phyloP scores from a whole-genome alignment of 2,888 invertebrate genomes.

The Ectemnius lituratus region DNA sequence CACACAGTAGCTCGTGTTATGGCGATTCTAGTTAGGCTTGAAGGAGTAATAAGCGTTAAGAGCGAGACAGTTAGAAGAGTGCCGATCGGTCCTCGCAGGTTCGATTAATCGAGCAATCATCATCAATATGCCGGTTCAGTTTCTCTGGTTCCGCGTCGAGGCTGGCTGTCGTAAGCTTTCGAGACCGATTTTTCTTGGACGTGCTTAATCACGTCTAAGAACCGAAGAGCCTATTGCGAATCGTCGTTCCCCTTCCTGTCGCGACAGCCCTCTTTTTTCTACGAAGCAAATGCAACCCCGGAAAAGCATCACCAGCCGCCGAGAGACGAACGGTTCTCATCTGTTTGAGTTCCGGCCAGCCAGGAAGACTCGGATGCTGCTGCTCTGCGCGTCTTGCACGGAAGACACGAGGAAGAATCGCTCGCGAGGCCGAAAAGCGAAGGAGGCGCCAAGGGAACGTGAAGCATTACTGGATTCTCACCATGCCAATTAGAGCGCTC shows the following conservation, averaged over 20 bases:
- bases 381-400: neutral
- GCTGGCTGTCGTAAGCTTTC: conserved; percentile 34
- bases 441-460: neutral
- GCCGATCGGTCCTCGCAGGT: conserved; percentile 19
- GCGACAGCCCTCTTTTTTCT: no score
- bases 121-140: conserved; percentile 36
- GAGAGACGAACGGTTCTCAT: conserved; percentile 8
- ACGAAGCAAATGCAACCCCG: no score
- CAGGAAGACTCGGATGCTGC: no score
- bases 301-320: no score
- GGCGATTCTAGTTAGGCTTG: conserved; percentile 50
- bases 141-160: conserved; percentile 41
- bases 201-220: no score
- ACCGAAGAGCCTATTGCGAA: no score
- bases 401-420: neutral
- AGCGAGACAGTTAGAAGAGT: conserved; percentile 18
- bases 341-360: no score
- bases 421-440: neutral
- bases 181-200: no score
- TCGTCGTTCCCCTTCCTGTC: no score
- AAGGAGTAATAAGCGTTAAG: conserved; percentile 38
- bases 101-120: neutral
- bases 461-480: conserved; percentile 20
- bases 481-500: conserved; percentile 25
- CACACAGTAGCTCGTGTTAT: conserved; percentile 37